These are phyloP conservation scores for Ichneumoninae sp. DNA, from an alignment of 2,888 invertebrate genomes.

Conservation along the genomic window DNA sequence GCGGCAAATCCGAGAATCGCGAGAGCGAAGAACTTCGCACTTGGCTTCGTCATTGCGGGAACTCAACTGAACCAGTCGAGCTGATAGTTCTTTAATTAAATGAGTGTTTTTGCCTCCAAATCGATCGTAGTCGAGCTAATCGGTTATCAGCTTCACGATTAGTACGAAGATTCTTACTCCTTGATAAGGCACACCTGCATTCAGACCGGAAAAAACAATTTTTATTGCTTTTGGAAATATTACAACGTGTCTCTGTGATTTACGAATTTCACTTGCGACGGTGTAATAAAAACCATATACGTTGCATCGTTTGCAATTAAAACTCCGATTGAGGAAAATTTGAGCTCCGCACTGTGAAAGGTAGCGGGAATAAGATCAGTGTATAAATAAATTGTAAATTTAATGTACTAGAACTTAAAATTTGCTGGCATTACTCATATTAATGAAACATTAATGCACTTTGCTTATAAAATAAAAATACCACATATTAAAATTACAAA, in stretches of 20 bases:
- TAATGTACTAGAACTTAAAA: no score
- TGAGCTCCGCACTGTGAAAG: no score
- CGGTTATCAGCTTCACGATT: constrained; percentile 32
- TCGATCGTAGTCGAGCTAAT: constrained; percentile 6
- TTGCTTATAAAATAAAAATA: no score
- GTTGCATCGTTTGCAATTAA: no score
- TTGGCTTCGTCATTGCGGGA: constrained; percentile 30
- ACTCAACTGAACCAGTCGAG: constrained; percentile 34
- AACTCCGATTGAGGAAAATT: no score
- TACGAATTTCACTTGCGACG: no score
- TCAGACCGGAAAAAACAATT: background rate
- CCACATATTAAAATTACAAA: no score
- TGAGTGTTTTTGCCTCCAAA: constrained; percentile 15
- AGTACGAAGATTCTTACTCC: background rate
- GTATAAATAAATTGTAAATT: no score
- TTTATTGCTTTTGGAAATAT: background rate
- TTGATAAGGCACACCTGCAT: constrained; percentile 10
- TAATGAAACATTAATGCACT: no score
- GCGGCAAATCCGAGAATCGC: constrained; percentile 29
- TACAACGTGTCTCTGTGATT: background rate
- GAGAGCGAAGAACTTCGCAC: constrained; percentile 27
- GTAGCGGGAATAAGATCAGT: no score
- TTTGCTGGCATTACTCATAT: no score
- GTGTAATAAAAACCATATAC: no score
- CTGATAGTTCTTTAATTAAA: constrained; percentile 43